phyloP scores from a whole-genome alignment of 2,888 invertebrate species.

The Parthenolecanium corni region DNA sequence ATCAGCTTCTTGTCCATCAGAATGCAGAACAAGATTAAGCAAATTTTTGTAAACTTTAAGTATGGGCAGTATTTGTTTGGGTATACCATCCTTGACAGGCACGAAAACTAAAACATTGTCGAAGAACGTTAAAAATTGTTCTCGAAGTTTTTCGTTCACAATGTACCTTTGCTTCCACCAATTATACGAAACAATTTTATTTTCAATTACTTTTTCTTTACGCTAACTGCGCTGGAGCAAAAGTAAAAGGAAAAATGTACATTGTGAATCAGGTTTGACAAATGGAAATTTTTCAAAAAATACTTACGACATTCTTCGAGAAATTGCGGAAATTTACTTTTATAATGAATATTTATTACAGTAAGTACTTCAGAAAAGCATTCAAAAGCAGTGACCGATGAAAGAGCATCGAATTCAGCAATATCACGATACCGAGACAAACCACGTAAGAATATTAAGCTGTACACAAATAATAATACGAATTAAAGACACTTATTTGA shows the following conservation, averaged over 20 bases:
- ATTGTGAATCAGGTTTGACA: too few relatives aligned
- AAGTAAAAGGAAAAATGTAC: too few relatives aligned
- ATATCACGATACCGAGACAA: constrained; percentile 43
- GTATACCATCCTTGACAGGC: constrained; percentile 28
- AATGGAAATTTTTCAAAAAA: too few relatives aligned
- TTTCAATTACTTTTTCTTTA: neutral
- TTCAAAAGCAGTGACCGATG: constrained; percentile 47
- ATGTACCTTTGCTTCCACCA: too few relatives aligned
- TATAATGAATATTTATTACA: constrained; percentile 35
- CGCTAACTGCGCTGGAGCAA: neutral
- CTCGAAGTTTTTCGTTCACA: neutral
- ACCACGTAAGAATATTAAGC: constrained; percentile 38
- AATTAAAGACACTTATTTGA: neutral
- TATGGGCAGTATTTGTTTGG: constrained; percentile 31
- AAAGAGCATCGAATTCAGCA: constrained; percentile 46
- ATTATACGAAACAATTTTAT: neutral
- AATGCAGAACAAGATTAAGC: constrained; percentile 17
- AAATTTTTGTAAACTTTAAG: constrained; percentile 29
- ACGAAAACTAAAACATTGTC: constrained; percentile 3
- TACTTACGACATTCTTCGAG: constrained; percentile 40
- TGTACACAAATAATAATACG: constrained; percentile 31
- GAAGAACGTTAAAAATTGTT: too few relatives aligned
- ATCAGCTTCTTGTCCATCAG: constrained; percentile 35
- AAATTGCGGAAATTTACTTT: constrained; percentile 40
- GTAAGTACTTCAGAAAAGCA: constrained; percentile 40